Evolutionary conservation across 2,888 invertebrate genomes (phyloP).

Genomic region (Cataglyphis albicans): DNA sequence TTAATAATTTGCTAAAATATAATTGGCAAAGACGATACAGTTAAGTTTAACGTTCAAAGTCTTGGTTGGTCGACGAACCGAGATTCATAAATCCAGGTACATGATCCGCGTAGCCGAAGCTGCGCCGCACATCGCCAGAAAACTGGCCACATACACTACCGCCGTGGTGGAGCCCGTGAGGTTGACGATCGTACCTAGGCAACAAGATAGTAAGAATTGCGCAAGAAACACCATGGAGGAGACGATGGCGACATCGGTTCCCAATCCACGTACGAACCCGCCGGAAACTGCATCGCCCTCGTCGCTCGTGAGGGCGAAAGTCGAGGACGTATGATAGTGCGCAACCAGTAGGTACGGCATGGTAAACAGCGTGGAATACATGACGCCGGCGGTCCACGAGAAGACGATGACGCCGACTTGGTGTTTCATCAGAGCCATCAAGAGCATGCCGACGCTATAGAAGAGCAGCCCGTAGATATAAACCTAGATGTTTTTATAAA

Average conservation of each 20-base stretch:
- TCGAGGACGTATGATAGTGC: constrained; percentile 96
- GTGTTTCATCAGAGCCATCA: constrained; percentile 93
- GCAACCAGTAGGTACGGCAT: constrained; percentile 98
- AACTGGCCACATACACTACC: constrained; percentile 94
- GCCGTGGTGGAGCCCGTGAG: constrained; percentile 94
- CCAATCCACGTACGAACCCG: constrained; percentile 93
- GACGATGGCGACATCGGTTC: constrained; percentile 97
- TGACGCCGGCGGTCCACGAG: constrained; percentile 97
- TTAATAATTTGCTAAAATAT: constrained; percentile 18
- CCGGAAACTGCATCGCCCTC: constrained; percentile 87
- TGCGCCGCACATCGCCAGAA: constrained; percentile 94
- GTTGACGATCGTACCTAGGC: constrained; percentile 94
- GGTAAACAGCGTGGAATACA: constrained; percentile 99
- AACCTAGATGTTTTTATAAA: constrained; percentile 85
- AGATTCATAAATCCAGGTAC: constrained; percentile 93
- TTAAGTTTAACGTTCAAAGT: background rate
- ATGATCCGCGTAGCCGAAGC: constrained; percentile 94
- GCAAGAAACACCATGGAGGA: constrained; percentile 98
- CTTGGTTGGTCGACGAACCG: background rate
- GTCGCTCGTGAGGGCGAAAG: constrained; percentile 88
- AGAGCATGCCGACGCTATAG: constrained; percentile 95
- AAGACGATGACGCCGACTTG: constrained; percentile 94
- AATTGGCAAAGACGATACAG: background rate
- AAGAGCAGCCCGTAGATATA: constrained; percentile 96
- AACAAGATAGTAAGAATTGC: constrained; percentile 95